Evolutionary conservation across 37 sponge, comb jelly and placozoan species (phyloP).

Genomic region (Lycopodina hypogea): DNA sequence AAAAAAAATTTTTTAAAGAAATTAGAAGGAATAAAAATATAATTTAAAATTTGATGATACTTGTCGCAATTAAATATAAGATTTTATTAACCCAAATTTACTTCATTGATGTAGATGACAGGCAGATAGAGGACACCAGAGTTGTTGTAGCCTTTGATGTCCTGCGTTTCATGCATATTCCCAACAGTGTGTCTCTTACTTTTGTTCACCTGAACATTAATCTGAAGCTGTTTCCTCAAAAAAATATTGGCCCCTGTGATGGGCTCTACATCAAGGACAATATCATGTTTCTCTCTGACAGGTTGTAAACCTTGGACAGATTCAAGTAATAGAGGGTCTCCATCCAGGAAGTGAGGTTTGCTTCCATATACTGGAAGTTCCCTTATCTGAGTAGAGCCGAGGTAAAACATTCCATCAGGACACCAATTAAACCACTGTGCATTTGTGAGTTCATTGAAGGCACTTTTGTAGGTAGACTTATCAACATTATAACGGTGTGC

Average conservation of each 20-base stretch:
- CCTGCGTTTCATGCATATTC: too few species aligned
- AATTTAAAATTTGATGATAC: too few species aligned
- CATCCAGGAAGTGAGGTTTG: too few species aligned
- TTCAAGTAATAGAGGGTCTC: conserved; percentile 54
- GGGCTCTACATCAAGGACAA: conserved; percentile 64
- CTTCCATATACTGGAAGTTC: too few species aligned
- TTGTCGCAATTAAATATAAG: too few species aligned
- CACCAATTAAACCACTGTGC: conserved; percentile 59
- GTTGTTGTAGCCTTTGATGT: too few species aligned
- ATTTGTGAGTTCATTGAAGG: conserved; percentile 39
- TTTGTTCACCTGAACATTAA: conserved; percentile 59
- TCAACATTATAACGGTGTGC: conserved; percentile 49
- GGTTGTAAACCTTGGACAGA: conserved; percentile 34
- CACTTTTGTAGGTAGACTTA: conserved; percentile 36
- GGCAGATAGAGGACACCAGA: conserved; percentile 55
- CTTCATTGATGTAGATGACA: conserved; percentile 64
- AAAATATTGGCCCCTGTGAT: conserved; percentile 52
- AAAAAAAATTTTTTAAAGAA: too few species aligned
- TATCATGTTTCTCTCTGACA: conserved; percentile 34
- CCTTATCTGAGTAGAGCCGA: conserved; percentile 54
- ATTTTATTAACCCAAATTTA: too few species aligned
- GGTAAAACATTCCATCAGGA: conserved; percentile 67
- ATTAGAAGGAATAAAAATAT: too few species aligned
- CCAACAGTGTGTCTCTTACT: conserved; percentile 24
- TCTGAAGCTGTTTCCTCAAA: conserved; percentile 38